Conservation (phyloP, 2,113 vertebrate species). For the Channa maculata region DNA sequence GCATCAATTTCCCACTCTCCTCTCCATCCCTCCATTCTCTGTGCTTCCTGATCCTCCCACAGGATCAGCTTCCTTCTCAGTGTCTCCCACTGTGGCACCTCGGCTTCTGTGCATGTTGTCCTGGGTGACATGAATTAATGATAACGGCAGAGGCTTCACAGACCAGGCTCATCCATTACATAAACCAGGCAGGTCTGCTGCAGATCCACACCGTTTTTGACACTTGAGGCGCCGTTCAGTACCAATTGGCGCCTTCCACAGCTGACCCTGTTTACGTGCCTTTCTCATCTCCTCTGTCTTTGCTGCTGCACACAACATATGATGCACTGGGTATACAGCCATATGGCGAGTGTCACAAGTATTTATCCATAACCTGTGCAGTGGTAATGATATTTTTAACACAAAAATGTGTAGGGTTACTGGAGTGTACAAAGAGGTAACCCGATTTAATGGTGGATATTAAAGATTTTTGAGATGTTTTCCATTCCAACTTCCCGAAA, state of each 20-base stretch:
- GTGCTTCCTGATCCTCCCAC: constrained; percentile 60
- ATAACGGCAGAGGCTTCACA: constrained; percentile 74
- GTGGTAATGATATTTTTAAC: constrained; percentile 17
- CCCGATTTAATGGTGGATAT: constrained; percentile 1
- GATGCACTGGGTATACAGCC: constrained; percentile 28
- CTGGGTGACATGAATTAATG: constrained; percentile 82
- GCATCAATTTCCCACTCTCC: background rate
- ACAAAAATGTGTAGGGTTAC: constrained; percentile 17
- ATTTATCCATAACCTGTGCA: constrained; percentile 21
- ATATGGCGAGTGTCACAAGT: constrained; percentile 51
- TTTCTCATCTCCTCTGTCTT: constrained; percentile 19
- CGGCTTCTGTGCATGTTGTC: constrained; percentile 61
- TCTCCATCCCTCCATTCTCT: constrained; percentile 13
- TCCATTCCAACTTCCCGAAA: background rate
- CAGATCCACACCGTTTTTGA: constrained; percentile 44
- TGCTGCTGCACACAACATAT: constrained; percentile 26
- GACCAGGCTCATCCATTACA: constrained; percentile 67
- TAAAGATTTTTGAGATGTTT: background rate
- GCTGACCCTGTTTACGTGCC: constrained; percentile 42
- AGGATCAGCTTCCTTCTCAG: constrained; percentile 61
- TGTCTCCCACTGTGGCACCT: constrained; percentile 66
- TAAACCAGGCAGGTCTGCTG: constrained; percentile 64
- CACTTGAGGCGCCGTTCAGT: constrained; percentile 35
- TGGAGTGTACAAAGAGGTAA: constrained; percentile 16
- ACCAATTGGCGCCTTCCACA: constrained; percentile 3